Base-by-base conservation (phyloP, 1,140 invertebrate species). In the Camponotus pennsylvanicus region DNA sequence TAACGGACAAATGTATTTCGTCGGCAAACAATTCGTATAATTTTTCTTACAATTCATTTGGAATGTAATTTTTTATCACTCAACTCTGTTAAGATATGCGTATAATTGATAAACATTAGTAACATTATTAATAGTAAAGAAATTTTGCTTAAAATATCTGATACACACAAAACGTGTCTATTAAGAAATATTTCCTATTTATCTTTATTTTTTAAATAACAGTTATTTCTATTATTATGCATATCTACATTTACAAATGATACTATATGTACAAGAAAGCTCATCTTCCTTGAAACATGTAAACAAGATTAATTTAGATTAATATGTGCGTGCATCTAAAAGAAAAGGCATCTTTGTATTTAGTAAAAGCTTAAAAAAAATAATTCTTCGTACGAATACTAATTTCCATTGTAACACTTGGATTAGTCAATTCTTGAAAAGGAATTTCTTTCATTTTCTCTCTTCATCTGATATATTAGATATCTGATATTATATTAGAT, bases 381-480 rank as follows among this genome's bases (percentile, higher is more conserved):
- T 82, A 63, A 83, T 83, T n/a, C 21, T 21, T 61, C 18, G 13
- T 73, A 61, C 37, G 59, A 82, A n/a, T 21, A 45, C 57, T 83
- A 86, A 63, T 67, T 83, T 89, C 75, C 71, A 86, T 69, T 34
- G 13, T 87, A 83, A 79, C 34, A 79, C 87, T 88, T 64, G 71
- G 85, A 78, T 87, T 66, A 73, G 75, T 91, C 85, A 86, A 91
- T 89, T 91, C 66, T 89, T 86, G 15, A 52, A 52, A 52, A 77
- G 9, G 88, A 69, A 57, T 87, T 80, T 59, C 45, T 71, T 82
- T 88, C 86, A 82, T 91, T 89, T 91, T 91, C 75, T 87, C 87
- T 66, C 61, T 70, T 49, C 8, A 71, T 57, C 75, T 64, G 27
- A 27, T 27, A 27, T 27, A 27, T 27, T 27, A 27, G 27, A 27